A percentile compares a stretch with the other conserved stretches of the same genome.
These are phyloP conservation scores for Diadegma fenestrale DNA, from an alignment of 2,888 invertebrate genomes.

Conservation along the genomic window DNA sequence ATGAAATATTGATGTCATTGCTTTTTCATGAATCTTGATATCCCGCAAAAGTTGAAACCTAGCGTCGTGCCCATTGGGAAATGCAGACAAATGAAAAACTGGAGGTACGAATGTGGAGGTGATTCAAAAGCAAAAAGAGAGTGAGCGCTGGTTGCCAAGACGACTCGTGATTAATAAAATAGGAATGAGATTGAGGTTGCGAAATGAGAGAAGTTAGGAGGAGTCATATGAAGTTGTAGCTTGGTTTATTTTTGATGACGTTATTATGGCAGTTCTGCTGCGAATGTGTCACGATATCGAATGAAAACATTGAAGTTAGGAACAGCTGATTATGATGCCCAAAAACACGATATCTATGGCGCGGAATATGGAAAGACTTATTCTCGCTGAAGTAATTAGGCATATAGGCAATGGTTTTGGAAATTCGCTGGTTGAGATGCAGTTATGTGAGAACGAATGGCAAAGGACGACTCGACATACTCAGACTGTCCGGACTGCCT, in stretches of 20 bases:
- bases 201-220: background rate
- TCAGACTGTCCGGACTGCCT: slow-evolving; percentile 72
- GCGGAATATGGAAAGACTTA: slow-evolving; percentile 16
- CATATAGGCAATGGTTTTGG: slow-evolving; percentile 22
- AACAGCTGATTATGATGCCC: background rate
- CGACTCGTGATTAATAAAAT: background rate
- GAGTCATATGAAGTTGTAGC: background rate
- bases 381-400: slow-evolving; percentile 23
- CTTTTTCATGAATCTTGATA: background rate
- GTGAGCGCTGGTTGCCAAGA: too few species aligned
- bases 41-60: too few species aligned
- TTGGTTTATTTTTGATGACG: background rate
- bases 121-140: too few species aligned
- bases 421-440: slow-evolving; percentile 24
- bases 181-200: background rate
- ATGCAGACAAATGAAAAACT: too few species aligned
- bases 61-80: too few species aligned
- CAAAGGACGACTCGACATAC: slow-evolving; percentile 72
- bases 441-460: slow-evolving; percentile 24
- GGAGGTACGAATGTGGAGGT: too few species aligned
- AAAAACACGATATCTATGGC: slow-evolving; percentile 5
- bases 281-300: background rate
- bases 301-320: background rate
- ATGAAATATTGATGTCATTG: background rate
- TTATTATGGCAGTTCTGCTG: background rate